Conservation (phyloP, 37 sponge, comb jelly and placozoan genomes). For the Spongia lamella region DNA sequence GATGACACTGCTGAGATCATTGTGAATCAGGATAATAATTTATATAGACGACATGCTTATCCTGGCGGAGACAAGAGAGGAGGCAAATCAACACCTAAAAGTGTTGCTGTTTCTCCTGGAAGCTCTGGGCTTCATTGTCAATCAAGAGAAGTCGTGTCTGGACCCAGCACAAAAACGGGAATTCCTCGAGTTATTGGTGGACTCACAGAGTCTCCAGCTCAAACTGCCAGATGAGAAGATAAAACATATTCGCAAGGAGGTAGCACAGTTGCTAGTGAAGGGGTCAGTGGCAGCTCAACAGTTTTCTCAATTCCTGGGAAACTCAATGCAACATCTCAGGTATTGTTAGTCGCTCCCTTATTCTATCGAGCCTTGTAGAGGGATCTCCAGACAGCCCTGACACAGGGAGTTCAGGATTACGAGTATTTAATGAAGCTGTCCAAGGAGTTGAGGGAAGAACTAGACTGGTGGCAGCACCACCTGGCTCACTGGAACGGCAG, state of each 20-base stretch:
- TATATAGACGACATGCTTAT: conserved; percentile 23
- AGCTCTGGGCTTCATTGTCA: conserved; percentile 21
- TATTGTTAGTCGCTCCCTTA: conserved; percentile 16
- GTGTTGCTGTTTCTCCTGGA: background rate
- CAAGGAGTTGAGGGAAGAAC: background rate
- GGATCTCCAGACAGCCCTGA: background rate
- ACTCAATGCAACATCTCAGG: conserved; percentile 9
- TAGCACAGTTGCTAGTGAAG: background rate
- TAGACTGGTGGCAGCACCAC: conserved; percentile 18
- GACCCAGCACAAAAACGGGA: conserved; percentile 11
- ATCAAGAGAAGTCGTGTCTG: conserved; percentile 3
- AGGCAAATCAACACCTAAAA: background rate
- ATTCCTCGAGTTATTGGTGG: conserved; percentile 35
- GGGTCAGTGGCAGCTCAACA: background rate
- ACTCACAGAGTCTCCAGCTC: conserved; percentile 17
- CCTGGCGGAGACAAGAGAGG: background rate
- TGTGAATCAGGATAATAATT: background rate
- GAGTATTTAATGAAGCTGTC: background rate
- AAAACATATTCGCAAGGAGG: background rate
- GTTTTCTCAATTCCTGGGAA: conserved; percentile 18
- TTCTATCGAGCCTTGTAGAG: conserved; percentile 19
- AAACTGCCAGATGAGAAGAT: background rate
- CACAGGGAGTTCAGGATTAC: background rate
- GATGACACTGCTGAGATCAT: background rate
- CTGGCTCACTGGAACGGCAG: background rate